Evolutionary conservation across 1,140 invertebrate genomes (phyloP), one percentile per base, ranked within the genome.

Genomic region (Papilio aristodemus): DNA sequence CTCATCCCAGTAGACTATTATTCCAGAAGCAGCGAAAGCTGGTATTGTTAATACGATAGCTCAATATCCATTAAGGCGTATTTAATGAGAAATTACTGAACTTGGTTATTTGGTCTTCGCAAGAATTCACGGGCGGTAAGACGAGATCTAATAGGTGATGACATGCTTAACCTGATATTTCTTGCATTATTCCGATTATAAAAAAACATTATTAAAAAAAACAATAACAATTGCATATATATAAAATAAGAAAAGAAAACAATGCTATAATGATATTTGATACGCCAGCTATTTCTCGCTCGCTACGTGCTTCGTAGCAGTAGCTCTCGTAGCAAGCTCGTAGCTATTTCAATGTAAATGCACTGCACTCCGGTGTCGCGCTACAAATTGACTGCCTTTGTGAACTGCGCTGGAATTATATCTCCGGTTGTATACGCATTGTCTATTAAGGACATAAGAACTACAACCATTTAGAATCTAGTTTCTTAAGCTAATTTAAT

Each of bases 371-470:
- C 59, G n/a, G 59, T 62, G 27, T 62, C 36, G 36, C 32, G 59
- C 32, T 62, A 62, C 59, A 62, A 62, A 62, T 62, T 62, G 59
- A 62, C 59, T 62, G 27, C 32, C 32, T 62, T 62, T 62, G 59
- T 62, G 36, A 37, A 62, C 14, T 37, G 27, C 36, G 36, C 32
- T 36, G 14, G 32, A 22, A 62, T 62, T 62, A 62, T 62, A 62
- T n/a, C 59, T 36, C 32, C 32, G 17, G n/a, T 19, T 17, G 59
- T 32, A 36, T 37, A 62, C 10, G 32, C 32, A 38, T 58, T 58
- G 13, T 58, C 27, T 36, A 58, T 58, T n/a, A 36, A 58, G 57
- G 25, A 58, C 32, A n/a, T 27, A 58, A 13, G 25, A 19, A 14
- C 38, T 27, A 25, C 22, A 50, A 54, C 22, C 46, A 22, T 54